phyloP scores from a whole-genome alignment of 2,888 invertebrate genomes.

The Pandemis cinnamomeana region DNA sequence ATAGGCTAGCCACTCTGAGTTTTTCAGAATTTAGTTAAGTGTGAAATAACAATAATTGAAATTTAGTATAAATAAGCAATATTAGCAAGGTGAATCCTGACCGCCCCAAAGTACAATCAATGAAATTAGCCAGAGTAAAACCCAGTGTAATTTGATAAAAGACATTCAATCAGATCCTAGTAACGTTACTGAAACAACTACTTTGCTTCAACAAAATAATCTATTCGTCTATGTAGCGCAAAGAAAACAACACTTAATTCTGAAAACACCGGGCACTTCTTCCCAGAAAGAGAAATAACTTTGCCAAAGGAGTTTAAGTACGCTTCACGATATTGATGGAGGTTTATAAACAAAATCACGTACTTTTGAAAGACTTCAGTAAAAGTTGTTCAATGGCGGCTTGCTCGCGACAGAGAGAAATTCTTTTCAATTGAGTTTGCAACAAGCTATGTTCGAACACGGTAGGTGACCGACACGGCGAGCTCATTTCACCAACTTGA shows the following conservation, averaged over 20 bases:
- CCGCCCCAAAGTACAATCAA: too few species aligned
- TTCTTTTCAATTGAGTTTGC: conserved; percentile 48
- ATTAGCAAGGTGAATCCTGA: too few species aligned
- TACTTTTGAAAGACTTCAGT: conserved; percentile 45
- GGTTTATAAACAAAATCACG: conserved; percentile 32
- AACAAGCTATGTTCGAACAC: conserved; percentile 38
- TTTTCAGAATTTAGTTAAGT: too few species aligned
- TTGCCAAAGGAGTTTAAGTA: conserved; percentile 30
- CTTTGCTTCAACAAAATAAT: not conserved
- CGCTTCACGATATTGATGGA: conserved; percentile 28
- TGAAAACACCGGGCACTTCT: conserved; percentile 18
- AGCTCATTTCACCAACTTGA: too few species aligned
- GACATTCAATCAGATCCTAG: not conserved
- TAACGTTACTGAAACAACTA: not conserved
- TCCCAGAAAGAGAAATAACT: conserved; percentile 14
- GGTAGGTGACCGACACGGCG: not conserved
- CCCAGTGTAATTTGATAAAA: not conserved
- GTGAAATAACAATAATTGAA: too few species aligned
- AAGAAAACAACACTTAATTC: conserved; percentile 2
- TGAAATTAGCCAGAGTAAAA: too few species aligned
- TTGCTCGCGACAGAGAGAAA: conserved; percentile 49
- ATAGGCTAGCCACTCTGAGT: too few species aligned
- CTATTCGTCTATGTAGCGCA: conserved; percentile 14
- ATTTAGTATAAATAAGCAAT: too few species aligned
- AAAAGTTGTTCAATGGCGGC: conserved; percentile 48